Evolutionary conservation across 2,113 vertebrate genomes (phyloP).

Genomic region (Fulica atra): DNA sequence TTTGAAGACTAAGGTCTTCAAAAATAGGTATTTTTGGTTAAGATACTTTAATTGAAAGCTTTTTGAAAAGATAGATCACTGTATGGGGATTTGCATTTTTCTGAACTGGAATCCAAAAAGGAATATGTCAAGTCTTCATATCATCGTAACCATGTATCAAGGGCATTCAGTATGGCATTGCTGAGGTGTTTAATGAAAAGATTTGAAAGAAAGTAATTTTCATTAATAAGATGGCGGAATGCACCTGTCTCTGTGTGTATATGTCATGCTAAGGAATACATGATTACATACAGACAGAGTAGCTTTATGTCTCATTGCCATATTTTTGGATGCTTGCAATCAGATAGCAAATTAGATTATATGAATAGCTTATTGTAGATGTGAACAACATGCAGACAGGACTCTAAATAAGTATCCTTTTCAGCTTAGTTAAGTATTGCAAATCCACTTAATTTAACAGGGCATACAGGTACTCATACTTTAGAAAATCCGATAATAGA

Average conservation of each 20-base stretch:
- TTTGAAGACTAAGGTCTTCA: neutral
- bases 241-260: neutral
- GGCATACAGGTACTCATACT: neutral
- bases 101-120: neutral
- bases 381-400: neutral
- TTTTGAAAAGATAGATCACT: neutral
- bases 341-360: neutral
- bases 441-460: neutral
- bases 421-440: neutral
- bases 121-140: neutral
- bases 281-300: neutral
- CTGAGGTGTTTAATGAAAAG: neutral
- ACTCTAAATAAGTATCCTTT: neutral
- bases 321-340: neutral
- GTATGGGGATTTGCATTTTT: neutral
- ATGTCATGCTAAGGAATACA: neutral
- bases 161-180: neutral
- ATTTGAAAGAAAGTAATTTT: neutral
- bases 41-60: neutral
- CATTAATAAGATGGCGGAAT: neutral
- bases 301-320: neutral
- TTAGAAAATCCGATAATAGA: constrained; percentile 7
- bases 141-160: neutral
- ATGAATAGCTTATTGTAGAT: neutral
- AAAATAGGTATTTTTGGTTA: neutral